Evolutionary conservation across 1,140 invertebrate species (phyloP).

Genomic region (Wasmannia auropunctata): DNA sequence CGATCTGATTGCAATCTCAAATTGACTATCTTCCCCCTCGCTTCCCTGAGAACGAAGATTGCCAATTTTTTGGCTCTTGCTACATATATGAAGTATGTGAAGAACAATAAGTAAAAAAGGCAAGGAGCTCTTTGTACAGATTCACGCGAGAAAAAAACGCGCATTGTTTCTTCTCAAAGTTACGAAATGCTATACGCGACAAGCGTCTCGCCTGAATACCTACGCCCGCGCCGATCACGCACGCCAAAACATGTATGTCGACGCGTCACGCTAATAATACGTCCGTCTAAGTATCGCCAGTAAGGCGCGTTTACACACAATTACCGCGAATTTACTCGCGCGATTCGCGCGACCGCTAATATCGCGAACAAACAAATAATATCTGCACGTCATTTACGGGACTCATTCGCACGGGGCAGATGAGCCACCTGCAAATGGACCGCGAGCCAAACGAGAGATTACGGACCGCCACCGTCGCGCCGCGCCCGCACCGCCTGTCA

Average conservation of each 20-base stretch:
- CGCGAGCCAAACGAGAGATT: no score
- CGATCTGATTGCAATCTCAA: neutral
- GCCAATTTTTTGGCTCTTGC: neutral
- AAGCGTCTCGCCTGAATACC: neutral
- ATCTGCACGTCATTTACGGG: slow-evolving; percentile 50
- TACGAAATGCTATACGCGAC: neutral
- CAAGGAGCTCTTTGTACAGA: neutral
- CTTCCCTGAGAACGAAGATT: neutral
- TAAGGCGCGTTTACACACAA: slow-evolving; percentile 21
- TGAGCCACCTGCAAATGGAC: slow-evolving; percentile 4
- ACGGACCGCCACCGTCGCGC: neutral
- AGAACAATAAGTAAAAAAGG: neutral
- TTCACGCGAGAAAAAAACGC: neutral
- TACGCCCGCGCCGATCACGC: neutral
- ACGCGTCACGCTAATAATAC: slow-evolving; percentile 30
- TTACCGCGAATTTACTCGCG: slow-evolving; percentile 34
- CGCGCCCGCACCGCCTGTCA: neutral
- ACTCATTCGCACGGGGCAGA: slow-evolving; percentile 40
- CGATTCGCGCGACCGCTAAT: slow-evolving; percentile 30
- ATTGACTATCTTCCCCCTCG: neutral
- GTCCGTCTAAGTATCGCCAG: neutral
- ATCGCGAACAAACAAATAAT: slow-evolving; percentile 33
- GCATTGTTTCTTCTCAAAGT: slow-evolving; percentile 1
- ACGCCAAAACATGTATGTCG: neutral
- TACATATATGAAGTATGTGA: no score